phyloP scores from a whole-genome alignment of 2,888 invertebrate species.

The Odontothrips loti region DNA sequence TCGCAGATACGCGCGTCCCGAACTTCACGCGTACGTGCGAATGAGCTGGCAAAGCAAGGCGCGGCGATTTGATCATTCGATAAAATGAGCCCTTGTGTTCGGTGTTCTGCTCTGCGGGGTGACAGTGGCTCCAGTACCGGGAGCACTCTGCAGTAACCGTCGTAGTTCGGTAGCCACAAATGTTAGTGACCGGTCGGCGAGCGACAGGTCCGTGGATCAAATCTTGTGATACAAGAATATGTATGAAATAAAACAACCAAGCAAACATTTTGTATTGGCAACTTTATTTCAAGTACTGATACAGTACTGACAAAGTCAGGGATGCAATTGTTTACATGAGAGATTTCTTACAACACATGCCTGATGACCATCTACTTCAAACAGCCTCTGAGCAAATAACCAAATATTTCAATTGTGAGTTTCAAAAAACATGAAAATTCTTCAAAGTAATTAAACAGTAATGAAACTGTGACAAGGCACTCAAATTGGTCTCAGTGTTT shows the following conservation, averaged over 20 bases:
- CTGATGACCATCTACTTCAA: neutral
- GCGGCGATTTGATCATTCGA: too few species aligned
- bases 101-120: too few species aligned
- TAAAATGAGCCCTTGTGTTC: too few species aligned
- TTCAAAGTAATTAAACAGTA: neutral
- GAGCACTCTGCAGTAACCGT: too few species aligned
- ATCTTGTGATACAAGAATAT: neutral
- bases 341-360: neutral
- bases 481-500: neutral
- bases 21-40: too few species aligned
- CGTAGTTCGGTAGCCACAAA: too few species aligned
- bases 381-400: neutral
- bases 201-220: too few species aligned
- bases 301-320: neutral
- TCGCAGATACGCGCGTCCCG: too few species aligned
- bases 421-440: neutral
- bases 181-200: too few species aligned
- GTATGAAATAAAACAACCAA: neutral
- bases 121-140: too few species aligned
- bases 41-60: too few species aligned
- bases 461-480: neutral
- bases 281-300: slow-evolving; percentile 15
- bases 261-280: neutral
- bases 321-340: neutral
- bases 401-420: neutral